These are phyloP conservation scores for Anniella stebbinsi DNA, from an alignment of 2,797 vertebrate species.

Conservation along the genomic window DNA sequence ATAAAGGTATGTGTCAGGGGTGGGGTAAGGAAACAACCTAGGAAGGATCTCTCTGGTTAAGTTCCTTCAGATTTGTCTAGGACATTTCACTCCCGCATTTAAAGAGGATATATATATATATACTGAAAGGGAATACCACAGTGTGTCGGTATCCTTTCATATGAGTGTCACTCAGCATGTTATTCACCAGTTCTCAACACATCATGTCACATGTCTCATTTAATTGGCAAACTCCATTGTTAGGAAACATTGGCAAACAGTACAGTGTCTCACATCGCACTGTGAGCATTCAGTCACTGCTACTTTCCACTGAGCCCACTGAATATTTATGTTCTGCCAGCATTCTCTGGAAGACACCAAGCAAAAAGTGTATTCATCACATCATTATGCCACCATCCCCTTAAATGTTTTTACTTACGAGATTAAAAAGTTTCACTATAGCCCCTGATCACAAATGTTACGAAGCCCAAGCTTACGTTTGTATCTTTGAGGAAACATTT, in stretches of 20 bases:
- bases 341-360: slow-evolving; percentile 48
- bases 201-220: slow-evolving; percentile 70
- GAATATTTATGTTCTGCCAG: slow-evolving; percentile 74
- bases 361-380: slow-evolving; percentile 53
- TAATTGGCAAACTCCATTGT: slow-evolving; percentile 76
- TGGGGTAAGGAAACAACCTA: not conserved
- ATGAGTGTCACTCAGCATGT: slow-evolving; percentile 64
- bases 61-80: slow-evolving; percentile 61
- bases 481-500: not conserved
- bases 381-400: slow-evolving; percentile 13
- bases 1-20: slow-evolving; percentile 47
- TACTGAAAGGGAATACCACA: slow-evolving; percentile 61
- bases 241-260: slow-evolving; percentile 58
- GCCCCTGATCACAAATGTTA: slow-evolving; percentile 34
- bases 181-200: slow-evolving; percentile 67
- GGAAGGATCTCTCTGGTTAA: slow-evolving; percentile 65
- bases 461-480: slow-evolving; percentile 8
- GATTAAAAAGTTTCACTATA: slow-evolving; percentile 39
- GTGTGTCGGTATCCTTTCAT: slow-evolving; percentile 61
- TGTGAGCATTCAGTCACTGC: slow-evolving; percentile 49
- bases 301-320: slow-evolving; percentile 62
- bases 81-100: slow-evolving; percentile 62
- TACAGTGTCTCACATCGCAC: slow-evolving; percentile 53
- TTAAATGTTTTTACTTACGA: slow-evolving; percentile 57
- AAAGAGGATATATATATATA: slow-evolving; percentile 41